Percentiles rank a stretch among this genome's conserved stretches.
Conservation (phyloP, 2,888 invertebrate genomes). For the Hyles lineata region DNA sequence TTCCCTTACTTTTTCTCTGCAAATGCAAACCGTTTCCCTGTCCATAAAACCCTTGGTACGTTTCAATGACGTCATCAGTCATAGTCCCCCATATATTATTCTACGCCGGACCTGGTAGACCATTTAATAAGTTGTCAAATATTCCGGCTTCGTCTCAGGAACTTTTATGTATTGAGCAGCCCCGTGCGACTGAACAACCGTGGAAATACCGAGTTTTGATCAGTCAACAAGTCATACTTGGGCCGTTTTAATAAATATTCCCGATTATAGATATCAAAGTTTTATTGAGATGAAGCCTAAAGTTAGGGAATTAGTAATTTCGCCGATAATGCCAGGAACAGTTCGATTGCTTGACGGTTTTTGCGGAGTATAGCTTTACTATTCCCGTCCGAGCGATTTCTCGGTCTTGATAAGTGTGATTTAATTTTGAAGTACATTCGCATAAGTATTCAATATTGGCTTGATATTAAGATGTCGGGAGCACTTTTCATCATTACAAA, state of each 20-base stretch:
- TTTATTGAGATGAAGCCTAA: background rate
- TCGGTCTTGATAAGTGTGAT: too few species aligned
- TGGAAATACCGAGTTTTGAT: constrained; percentile 10
- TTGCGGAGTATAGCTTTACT: background rate
- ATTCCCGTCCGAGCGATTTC: too few species aligned
- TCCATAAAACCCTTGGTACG: background rate
- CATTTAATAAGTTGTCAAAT: constrained; percentile 1
- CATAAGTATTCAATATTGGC: too few species aligned
- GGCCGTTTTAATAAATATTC: constrained; percentile 17
- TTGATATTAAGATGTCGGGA: too few species aligned
- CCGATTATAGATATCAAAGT: background rate
- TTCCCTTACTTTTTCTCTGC: background rate
- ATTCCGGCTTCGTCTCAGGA: background rate
- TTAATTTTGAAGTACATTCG: too few species aligned
- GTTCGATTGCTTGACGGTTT: background rate
- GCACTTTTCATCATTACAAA: background rate
- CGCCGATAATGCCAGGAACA: background rate
- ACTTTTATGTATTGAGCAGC: background rate
- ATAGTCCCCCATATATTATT: constrained; percentile 4
- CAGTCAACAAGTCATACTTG: constrained; percentile 9
- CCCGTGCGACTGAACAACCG: background rate
- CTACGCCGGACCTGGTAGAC: background rate
- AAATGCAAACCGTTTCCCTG: background rate
- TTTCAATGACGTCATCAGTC: constrained; percentile 5
- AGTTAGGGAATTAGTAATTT: background rate